Base-by-base conservation (phyloP, 2,797 vertebrate genomes). In the Hippopotamyrus pictus region DNA sequence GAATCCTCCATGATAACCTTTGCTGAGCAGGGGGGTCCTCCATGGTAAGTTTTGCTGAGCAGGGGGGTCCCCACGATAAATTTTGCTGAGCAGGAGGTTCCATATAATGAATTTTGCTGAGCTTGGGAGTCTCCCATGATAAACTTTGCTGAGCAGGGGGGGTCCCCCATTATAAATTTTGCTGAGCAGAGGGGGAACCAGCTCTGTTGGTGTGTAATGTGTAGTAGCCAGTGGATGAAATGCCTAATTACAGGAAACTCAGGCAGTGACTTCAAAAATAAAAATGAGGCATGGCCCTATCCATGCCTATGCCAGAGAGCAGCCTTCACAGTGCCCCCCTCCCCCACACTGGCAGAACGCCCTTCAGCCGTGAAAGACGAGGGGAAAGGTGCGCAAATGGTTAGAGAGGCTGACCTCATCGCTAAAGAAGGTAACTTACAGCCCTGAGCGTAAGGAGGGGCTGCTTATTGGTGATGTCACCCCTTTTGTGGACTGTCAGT, bases 381-480 rank as follows among this genome's bases (percentile, higher is more conserved):
- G 94, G 95, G 95, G 93, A 94, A 95, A 97, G 94, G 95, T 93
- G 2, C 92, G 93, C 92, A 96, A 95, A 97, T 96, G 97, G 97
- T 96, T 91, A 94, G 88, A 88, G 89, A 92, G 93, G 96, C 95
- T 97, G 96, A 97, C 97, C 96, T 97, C 95, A 97, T 97, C 96
- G 96, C 96, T 96, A 97, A 98, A 96, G 96, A 96, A 96, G 94
- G 94, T 94, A 93, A 92, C 95, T 95, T 96, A 95, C 95, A 97
- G 96, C 96, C 96, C 94, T 93, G 94, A 94, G 96, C 95, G 94
- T 95, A 95, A 95, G 95, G 92, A 79, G 95, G 92, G 93, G 93
- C 93, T 96, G 94, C 94, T 95, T 96, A 96, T 96, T 96, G 95
- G 95, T 97, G 97, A 97, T 97, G 96, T 97, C 97, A 96, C 94